These are phyloP conservation scores for Yponomeuta plumbellus DNA, from an alignment of 2,888 invertebrate species.

Conservation along the genomic window DNA sequence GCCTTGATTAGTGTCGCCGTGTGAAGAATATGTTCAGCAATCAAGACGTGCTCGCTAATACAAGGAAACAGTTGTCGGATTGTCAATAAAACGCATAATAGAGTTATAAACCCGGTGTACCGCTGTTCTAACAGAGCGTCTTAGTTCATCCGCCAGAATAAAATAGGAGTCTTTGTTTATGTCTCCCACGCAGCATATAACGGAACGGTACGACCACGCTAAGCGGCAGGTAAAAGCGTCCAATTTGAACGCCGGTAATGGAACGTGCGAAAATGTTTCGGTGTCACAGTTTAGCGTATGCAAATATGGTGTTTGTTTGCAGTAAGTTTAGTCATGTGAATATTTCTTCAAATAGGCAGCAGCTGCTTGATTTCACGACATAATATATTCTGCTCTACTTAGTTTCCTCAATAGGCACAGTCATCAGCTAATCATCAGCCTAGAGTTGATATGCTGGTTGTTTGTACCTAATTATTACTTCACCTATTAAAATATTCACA, in stretches of 20 bases:
- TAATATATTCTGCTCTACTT: too few species aligned
- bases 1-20: not conserved
- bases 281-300: slow-evolving; percentile 41
- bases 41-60: not conserved
- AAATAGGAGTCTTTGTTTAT: slow-evolving; percentile 47
- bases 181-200: slow-evolving; percentile 61
- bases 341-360: not conserved
- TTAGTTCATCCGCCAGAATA: slow-evolving; percentile 42
- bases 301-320: slow-evolving; percentile 23
- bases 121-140: slow-evolving; percentile 25
- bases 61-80: not conserved
- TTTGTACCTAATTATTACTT: not conserved
- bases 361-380: too few species aligned
- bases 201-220: slow-evolving; percentile 43
- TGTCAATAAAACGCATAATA: slow-evolving; percentile 9
- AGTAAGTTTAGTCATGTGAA: not conserved
- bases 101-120: slow-evolving; percentile 7
- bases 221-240: slow-evolving; percentile 36
- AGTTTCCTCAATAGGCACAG: too few species aligned
- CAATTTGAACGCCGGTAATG: slow-evolving; percentile 28
- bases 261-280: slow-evolving; percentile 45
- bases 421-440: too few species aligned
- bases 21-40: not conserved
- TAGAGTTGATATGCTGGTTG: too few species aligned
- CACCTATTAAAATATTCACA: not conserved